Conservation (phyloP, 92 coral and sea anemone species). For the Paragorgia papillata region DNA sequence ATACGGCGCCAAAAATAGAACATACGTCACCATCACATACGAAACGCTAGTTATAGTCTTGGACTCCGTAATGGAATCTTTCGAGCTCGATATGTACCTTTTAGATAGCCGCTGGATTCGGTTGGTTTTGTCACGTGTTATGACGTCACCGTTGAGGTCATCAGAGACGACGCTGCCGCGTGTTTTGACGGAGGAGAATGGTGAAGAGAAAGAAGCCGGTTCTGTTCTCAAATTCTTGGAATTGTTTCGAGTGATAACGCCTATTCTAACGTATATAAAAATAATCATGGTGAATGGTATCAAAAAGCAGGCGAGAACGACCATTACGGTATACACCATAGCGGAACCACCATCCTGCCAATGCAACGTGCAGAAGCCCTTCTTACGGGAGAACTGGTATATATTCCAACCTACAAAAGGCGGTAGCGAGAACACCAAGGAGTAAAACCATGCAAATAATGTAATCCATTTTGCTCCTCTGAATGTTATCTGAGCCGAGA, state of each 20-base stretch:
- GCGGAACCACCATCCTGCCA: slow-evolving; percentile 83
- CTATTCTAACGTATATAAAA: slow-evolving; percentile 78
- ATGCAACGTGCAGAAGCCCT: slow-evolving; percentile 77
- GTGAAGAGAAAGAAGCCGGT: slow-evolving; percentile 46
- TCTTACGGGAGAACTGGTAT: slow-evolving; percentile 70
- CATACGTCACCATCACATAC: slow-evolving; percentile 61
- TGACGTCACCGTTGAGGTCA: slow-evolving; percentile 22
- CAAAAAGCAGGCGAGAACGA: slow-evolving; percentile 53
- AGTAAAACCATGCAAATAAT: slow-evolving; percentile 81
- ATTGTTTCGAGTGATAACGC: slow-evolving; percentile 49
- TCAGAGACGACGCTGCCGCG: slow-evolving; percentile 12
- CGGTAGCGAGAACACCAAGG: slow-evolving; percentile 64
- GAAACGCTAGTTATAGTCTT: slow-evolving; percentile 79
- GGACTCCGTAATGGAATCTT: slow-evolving; percentile 62
- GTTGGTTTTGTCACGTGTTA: slow-evolving; percentile 42
- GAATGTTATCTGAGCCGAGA: slow-evolving; percentile 68
- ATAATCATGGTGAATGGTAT: slow-evolving; percentile 68
- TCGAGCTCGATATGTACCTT: slow-evolving; percentile 15
- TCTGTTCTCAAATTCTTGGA: slow-evolving; percentile 22
- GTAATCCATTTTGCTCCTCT: slow-evolving; percentile 70
- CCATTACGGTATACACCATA: slow-evolving; percentile 64
- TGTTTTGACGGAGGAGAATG: slow-evolving; percentile 29
- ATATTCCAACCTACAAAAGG: slow-evolving; percentile 88
- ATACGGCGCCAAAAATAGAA: slow-evolving; percentile 72
- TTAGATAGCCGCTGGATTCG: slow-evolving; percentile 44